phyloP scores from a whole-genome alignment of 1,140 invertebrate genomes.

The Danaus melanippus region DNA sequence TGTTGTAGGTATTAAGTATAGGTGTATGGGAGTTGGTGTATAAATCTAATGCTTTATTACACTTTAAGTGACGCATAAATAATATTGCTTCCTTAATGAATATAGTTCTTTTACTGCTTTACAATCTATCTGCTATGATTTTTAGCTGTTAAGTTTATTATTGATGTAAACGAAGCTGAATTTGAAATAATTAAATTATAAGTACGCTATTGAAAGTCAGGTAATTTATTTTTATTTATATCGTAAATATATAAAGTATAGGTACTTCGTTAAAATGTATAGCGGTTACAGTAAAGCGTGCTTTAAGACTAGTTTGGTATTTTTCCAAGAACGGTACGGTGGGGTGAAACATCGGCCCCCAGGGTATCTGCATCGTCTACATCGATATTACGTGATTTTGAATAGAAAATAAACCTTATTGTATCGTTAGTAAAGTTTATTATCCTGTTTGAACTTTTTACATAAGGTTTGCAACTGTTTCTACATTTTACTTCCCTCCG shows the following conservation, averaged over 20 bases:
- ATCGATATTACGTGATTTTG: constrained; percentile 24
- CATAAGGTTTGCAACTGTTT: too few species aligned
- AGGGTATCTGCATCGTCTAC: constrained; percentile 30
- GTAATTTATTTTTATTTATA: too few species aligned
- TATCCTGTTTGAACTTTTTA: constrained; percentile 7
- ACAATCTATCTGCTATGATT: too few species aligned
- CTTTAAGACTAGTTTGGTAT: constrained; percentile 20
- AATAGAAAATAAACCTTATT: constrained; percentile 13
- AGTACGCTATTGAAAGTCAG: too few species aligned
- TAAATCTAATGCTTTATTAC: constrained; percentile 19
- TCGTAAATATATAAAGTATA: too few species aligned
- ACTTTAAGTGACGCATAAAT: constrained; percentile 7
- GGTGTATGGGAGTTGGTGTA: background rate
- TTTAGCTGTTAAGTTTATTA: too few species aligned
- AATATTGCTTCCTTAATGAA: constrained; percentile 3
- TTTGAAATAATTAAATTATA: too few species aligned
- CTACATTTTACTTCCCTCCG: too few species aligned
- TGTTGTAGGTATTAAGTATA: too few species aligned
- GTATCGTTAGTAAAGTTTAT: constrained; percentile 12
- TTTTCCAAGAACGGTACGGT: constrained; percentile 39
- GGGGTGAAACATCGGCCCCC: constrained; percentile 39
- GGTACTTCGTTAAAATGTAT: background rate
- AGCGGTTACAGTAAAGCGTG: background rate
- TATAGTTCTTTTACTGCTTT: too few species aligned
- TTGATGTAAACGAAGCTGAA: too few species aligned